Conservation (phyloP, 2,888 invertebrate genomes). For the Pheosia tremula region DNA sequence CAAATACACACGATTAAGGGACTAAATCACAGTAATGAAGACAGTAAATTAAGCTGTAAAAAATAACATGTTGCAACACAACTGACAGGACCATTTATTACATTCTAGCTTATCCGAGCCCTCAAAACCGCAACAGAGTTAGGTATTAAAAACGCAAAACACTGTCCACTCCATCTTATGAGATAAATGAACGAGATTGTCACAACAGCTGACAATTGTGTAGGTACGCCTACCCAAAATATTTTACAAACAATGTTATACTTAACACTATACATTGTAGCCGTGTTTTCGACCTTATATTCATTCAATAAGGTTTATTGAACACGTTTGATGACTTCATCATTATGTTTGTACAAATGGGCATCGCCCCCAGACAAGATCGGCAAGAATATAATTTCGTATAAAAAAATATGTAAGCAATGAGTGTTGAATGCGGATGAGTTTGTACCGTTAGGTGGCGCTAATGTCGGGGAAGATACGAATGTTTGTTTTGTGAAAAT, state of each 20-base stretch:
- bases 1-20: not conserved
- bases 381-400: conserved; percentile 27
- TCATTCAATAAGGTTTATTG: not conserved
- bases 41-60: not conserved
- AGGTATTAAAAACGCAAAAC: conserved; percentile 21
- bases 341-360: conserved; percentile 17
- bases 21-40: not conserved
- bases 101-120: conserved; percentile 8
- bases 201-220: conserved; percentile 38
- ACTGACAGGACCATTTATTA: conserved; percentile 17
- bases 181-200: conserved; percentile 50
- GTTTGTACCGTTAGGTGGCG: conserved; percentile 11
- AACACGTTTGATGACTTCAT: not conserved
- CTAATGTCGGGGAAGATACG: not conserved
- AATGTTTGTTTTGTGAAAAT: not conserved
- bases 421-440: conserved; percentile 13
- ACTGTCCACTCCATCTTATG: conserved; percentile 38
- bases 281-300: conserved; percentile 9
- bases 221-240: conserved; percentile 29
- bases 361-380: conserved; percentile 38
- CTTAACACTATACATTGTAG: not conserved
- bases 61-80: not conserved
- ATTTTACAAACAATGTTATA: not conserved
- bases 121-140: conserved; percentile 6
- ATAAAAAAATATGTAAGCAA: conserved; percentile 36